These are phyloP conservation scores for Cranoglanis bouderius DNA, from an alignment of 2,113 vertebrate genomes.

Conservation along the genomic window DNA sequence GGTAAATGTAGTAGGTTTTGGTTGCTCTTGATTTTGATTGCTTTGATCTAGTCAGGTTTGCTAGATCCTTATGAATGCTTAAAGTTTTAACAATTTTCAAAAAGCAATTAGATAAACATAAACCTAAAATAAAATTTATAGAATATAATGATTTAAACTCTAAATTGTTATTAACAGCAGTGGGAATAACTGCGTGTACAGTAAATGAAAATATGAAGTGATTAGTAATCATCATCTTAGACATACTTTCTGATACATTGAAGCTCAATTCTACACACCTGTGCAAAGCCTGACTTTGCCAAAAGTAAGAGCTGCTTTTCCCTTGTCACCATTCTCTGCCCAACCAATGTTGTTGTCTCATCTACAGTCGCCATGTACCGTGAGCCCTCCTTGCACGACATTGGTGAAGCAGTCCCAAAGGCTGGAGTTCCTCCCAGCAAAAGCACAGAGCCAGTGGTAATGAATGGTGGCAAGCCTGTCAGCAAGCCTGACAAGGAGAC, in stretches of 20 bases:
- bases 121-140: background rate
- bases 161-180: background rate
- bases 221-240: background rate
- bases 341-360: constrained; percentile 9
- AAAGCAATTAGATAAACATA: background rate
- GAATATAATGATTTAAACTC: background rate
- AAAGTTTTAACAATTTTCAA: background rate
- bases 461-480: constrained; percentile 97
- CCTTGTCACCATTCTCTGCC: background rate
- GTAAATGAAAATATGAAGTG: background rate
- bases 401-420: constrained; percentile 92
- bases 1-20: constrained; percentile 68
- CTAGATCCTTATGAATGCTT: background rate
- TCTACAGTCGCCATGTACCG: constrained; percentile 92
- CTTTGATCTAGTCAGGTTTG: background rate
- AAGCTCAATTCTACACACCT: background rate
- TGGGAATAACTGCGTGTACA: background rate
- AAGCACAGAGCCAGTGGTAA: constrained; percentile 95
- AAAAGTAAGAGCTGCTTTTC: background rate
- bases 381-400: constrained; percentile 95
- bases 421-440: constrained; percentile 88
- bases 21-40: background rate
- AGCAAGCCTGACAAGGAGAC: constrained; percentile 81
- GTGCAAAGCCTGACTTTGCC: background rate
- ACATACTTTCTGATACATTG: background rate